Base-by-base conservation (phyloP, 35 echinoderm and acorn worm species). In the Anneissia japonica region DNA sequence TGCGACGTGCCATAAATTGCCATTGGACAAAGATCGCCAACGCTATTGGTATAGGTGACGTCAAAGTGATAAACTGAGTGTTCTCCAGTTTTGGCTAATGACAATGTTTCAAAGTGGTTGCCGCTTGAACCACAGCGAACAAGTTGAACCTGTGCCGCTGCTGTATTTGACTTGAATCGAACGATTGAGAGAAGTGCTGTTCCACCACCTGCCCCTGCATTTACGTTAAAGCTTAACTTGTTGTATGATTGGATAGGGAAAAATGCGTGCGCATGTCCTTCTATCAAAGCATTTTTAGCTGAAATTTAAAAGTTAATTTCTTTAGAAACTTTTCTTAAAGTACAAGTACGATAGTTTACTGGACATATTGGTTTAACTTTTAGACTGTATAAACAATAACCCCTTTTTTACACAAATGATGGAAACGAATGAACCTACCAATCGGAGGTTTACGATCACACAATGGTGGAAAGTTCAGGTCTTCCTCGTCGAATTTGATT, bases 121-220 rank as follows among this genome's bases (percentile, higher is more conserved):
- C 93, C 93, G 55, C 81, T 86, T 51, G 91, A 86, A 37, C 93
- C 93, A 74, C 93, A 95, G 12, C 93, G 85, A 6, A 95, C 77
- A 17, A 95, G 56, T 35, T 76, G 51, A 23, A 64, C 51, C 21
- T 64, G 51, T 23, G 51, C 5, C 5, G 51, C 10, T 23, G 51
- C 26, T 19, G 1, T 23, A 1, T 64, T 64, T 6, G 40, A 14
- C 26, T 9, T 79, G 32, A 35, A 5, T 11, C 46, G 74, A 0
- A 75, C 84, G 1, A 95, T 82, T 37, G 88, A 36, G 0, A 89
- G 37, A 26, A 91, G 82, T 31, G 89, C 93, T 17, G 89, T 88
- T 32, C 93, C 93, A n/a, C 93, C 93, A 16, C 93, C 93, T 74
- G 91, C 74, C 17, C 77, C 82, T 2, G 82, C 93, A 81, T 95